phyloP scores from a whole-genome alignment of 2,888 invertebrate species.

The Spisula subtruncata region DNA sequence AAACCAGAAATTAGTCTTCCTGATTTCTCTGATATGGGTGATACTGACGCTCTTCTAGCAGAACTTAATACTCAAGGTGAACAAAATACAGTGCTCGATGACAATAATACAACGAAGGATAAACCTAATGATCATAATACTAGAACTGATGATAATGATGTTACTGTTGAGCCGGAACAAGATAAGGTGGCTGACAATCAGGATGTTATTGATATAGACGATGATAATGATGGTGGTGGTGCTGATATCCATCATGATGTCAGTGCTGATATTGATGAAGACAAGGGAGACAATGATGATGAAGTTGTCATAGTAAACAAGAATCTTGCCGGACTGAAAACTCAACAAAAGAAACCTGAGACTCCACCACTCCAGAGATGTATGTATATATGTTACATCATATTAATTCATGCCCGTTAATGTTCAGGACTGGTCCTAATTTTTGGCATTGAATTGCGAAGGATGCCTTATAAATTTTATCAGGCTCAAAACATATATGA shows the following conservation, averaged over 20 bases:
- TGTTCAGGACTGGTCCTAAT: too few relatives aligned
- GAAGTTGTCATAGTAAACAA: conserved; percentile 40
- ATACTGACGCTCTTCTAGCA: conserved; percentile 64
- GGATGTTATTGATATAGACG: neutral
- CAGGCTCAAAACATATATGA: too few relatives aligned
- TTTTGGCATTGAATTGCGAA: too few relatives aligned
- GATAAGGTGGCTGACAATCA: neutral
- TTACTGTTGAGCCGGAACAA: neutral
- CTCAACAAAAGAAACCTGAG: conserved; percentile 37
- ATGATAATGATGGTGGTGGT: neutral
- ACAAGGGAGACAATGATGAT: conserved; percentile 14
- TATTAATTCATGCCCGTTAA: neutral
- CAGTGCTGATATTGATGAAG: conserved; percentile 1
- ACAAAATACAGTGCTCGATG: conserved; percentile 26
- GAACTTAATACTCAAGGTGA: conserved; percentile 51
- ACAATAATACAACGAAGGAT: neutral
- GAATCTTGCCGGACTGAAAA: conserved; percentile 19
- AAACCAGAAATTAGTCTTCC: conserved; percentile 37
- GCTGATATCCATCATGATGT: conserved; percentile 30
- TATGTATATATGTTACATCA: conserved; percentile 32
- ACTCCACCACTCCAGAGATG: conserved; percentile 52
- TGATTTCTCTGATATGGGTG: conserved; percentile 65
- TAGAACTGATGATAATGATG: neutral
- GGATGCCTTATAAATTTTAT: too few relatives aligned
- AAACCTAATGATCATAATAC: conserved; percentile 8